Percentiles rank a stretch among this genome's conserved stretches.
phyloP scores from a whole-genome alignment of 1,140 invertebrate genomes.

The Orius laevigatus region DNA sequence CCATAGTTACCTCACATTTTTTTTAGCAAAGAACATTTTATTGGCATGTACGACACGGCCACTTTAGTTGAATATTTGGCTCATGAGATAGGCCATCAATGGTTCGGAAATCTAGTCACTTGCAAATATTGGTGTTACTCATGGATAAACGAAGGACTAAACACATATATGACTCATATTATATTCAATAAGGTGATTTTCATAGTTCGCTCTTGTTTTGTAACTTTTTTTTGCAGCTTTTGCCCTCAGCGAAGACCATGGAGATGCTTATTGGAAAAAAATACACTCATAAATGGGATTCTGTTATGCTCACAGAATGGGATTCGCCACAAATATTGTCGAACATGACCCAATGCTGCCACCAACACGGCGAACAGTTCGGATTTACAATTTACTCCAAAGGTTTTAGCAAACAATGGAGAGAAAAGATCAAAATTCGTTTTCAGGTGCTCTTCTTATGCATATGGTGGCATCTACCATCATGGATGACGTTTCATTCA shows the following conservation, averaged over 20 bases:
- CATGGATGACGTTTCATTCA: too few relatives aligned
- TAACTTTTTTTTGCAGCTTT: not conserved
- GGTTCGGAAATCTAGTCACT: conserved; percentile 30
- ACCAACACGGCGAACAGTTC: not conserved
- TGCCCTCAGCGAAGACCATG: not conserved
- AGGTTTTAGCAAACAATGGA: not conserved
- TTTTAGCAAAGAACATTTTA: too few relatives aligned
- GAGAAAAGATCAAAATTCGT: not conserved
- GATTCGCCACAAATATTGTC: not conserved
- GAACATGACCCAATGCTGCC: not conserved
- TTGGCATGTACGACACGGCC: too few relatives aligned
- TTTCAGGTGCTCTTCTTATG: too few relatives aligned
- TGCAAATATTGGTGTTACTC: conserved; percentile 33
- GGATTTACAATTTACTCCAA: not conserved
- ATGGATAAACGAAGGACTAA: conserved; percentile 26
- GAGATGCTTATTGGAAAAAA: not conserved
- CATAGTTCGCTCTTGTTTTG: not conserved
- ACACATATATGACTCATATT: conserved; percentile 18
- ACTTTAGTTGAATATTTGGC: not conserved
- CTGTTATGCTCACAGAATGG: not conserved
- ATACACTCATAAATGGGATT: not conserved
- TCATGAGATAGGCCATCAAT: conserved; percentile 16
- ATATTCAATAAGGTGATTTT: too few relatives aligned
- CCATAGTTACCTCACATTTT: not conserved
- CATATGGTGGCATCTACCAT: too few relatives aligned